phyloP scores from a whole-genome alignment of 2,797 vertebrate species.

The Microctenopoma steveboyesi region DNA sequence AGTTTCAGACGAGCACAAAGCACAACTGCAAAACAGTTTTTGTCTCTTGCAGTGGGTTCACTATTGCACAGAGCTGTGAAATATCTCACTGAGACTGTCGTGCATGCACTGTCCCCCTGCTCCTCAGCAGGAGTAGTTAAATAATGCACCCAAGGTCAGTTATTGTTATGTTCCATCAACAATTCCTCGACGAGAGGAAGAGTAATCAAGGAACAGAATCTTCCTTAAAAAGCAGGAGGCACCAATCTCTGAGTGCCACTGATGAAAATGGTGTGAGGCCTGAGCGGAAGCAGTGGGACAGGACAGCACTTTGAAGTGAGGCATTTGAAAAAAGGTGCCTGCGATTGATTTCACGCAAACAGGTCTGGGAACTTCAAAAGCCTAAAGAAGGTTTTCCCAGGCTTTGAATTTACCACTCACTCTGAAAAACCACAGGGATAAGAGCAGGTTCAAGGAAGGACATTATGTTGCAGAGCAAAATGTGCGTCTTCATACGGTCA shows the following conservation, averaged over 20 bases:
- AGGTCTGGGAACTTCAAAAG: conserved; percentile 80
- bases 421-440: conserved; percentile 54
- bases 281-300: conserved; percentile 54
- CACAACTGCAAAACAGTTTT: conserved; percentile 26
- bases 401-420: conserved; percentile 72
- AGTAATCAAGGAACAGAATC: conserved; percentile 68
- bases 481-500: conserved; percentile 32
- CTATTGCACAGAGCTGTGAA: conserved; percentile 24
- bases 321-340: conserved; percentile 65
- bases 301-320: conserved; percentile 76
- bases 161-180: conserved; percentile 74
- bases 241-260: conserved; percentile 50
- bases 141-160: conserved; percentile 73
- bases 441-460: conserved; percentile 65
- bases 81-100: conserved; percentile 17
- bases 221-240: conserved; percentile 57
- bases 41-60: conserved; percentile 28
- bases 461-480: conserved; percentile 45
- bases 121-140: conserved; percentile 54
- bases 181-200: conserved; percentile 51
- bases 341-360: conserved; percentile 80
- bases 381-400: conserved; percentile 68
- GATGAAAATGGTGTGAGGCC: conserved; percentile 62
- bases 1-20: conserved; percentile 30
- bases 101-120: background rate